Evolutionary conservation across 2,113 vertebrate species (phyloP).

Genomic region (Oplegnathus fasciatus): DNA sequence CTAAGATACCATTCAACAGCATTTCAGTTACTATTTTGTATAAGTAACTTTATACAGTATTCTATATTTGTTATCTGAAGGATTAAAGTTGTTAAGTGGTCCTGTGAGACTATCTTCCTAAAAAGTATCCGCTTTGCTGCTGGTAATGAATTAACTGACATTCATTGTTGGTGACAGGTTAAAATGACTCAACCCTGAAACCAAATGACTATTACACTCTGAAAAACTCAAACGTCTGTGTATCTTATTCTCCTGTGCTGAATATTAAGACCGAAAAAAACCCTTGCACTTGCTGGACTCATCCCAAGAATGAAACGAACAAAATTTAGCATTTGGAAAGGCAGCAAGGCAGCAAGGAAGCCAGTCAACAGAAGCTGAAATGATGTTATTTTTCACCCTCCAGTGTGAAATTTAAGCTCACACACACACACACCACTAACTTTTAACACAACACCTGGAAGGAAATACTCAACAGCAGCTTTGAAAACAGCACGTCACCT

Average conservation of each 20-base stretch:
- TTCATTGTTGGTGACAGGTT: neutral
- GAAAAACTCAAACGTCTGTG: neutral
- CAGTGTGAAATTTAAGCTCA: too few relatives aligned
- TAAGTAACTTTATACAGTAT: neutral
- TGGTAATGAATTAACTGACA: neutral
- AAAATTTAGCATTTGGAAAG: neutral
- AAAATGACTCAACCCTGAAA: constrained; percentile 6
- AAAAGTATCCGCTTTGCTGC: neutral
- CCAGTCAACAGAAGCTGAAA: too few relatives aligned
- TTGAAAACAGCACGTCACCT: constrained; percentile 6
- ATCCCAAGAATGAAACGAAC: neutral
- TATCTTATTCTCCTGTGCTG: neutral
- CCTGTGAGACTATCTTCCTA: neutral
- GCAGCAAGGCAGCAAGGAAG: neutral
- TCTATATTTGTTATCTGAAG: neutral
- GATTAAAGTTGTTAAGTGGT: neutral
- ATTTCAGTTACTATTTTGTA: neutral
- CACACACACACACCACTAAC: too few relatives aligned
- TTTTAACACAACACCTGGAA: constrained; percentile 7
- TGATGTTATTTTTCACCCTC: too few relatives aligned
- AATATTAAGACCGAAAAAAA: neutral
- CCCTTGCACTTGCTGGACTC: neutral
- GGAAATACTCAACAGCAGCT: constrained; percentile 7
- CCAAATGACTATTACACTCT: neutral
- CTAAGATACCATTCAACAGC: neutral